Base-by-base conservation (phyloP, 2,113 vertebrate species). In the Prionailurus bengalensis region DNA sequence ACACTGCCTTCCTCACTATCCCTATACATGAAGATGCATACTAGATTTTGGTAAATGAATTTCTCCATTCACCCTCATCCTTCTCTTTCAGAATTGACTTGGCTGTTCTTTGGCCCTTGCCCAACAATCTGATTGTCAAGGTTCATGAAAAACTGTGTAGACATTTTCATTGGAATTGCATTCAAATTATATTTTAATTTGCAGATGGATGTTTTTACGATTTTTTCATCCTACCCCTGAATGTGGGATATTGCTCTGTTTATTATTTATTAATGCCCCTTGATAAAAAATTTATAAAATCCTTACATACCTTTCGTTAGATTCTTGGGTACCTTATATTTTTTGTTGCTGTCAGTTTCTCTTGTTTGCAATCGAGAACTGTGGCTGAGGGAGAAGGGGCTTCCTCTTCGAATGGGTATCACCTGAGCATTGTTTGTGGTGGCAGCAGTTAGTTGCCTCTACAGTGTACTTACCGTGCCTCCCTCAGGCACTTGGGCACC, bases 151-250 rank as follows among this genome's bases (percentile, higher is more conserved):
- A 96, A 68, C 21, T 74, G 5, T 80, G 11, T 16, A 55, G 29
- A 65, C 19, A 90, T 88, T 94, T 97, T 80, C 31, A 76, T 7
- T 45, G 12, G 7, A 94, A 42, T 88, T 78, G 45, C 6, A 81
- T 88, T 84, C 61, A 92, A 96, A 97, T 78, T 63, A 27, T 79
- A 90, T 89, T 96, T 94, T 94, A 82, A 90, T 95, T 92, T 92
- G 14, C 83, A 88, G 27, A 82, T 53, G 31, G 31, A 79, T 13
- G 1, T 86, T 80, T 89, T 92, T 78, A 51, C 0, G 16, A 85
- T 82, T 82, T 53, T 91, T 55, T 53, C 33, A 85, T 91, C 21
- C 39, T 8, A 66, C 4, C 1, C 17, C 23, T 63, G 66, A 95
- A 82, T 33, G 78, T 33, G 9, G 12, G 42, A 5, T 39, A 70